Conservation (phyloP, 2,888 invertebrate species). For the Melipona bicolor region DNA sequence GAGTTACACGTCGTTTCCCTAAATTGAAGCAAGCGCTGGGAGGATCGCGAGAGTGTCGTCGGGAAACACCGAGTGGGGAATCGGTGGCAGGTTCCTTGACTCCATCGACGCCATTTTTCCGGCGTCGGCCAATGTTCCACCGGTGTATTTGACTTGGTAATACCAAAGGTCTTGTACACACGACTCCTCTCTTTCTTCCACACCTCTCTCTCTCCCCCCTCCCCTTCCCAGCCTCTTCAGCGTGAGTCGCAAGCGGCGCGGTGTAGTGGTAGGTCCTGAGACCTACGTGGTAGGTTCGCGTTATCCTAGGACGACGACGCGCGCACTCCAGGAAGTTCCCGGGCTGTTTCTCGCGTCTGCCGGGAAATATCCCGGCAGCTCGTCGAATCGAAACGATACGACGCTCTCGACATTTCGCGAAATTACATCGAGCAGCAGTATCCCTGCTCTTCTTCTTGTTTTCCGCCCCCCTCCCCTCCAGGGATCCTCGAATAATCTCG, state of each 20-base stretch:
- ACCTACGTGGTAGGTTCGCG: slow-evolving; percentile 48
- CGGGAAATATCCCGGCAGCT: slow-evolving; percentile 39
- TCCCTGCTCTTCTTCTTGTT: not conserved
- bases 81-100: slow-evolving; percentile 75
- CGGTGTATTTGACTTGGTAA: slow-evolving; percentile 83
- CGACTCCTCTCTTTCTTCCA: slow-evolving; percentile 47
- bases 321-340: slow-evolving; percentile 32
- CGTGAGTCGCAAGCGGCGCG: slow-evolving; percentile 67
- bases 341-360: slow-evolving; percentile 30
- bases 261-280: slow-evolving; percentile 78
- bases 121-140: slow-evolving; percentile 72
- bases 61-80: slow-evolving; percentile 23
- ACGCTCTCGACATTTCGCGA: slow-evolving; percentile 54
- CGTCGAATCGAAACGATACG: slow-evolving; percentile 67
- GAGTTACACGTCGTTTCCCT: slow-evolving; percentile 61
- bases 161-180: slow-evolving; percentile 75
- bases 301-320: slow-evolving; percentile 70
- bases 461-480: not conserved
- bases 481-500: slow-evolving; percentile 27
- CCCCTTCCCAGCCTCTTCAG: too few relatives aligned
- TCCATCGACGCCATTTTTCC: slow-evolving; percentile 77
- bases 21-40: slow-evolving; percentile 68
- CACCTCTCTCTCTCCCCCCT: slow-evolving; percentile 20
- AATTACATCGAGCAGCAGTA: slow-evolving; percentile 47
- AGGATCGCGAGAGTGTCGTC: not conserved